Evolutionary conservation across 30 jellyfish, hydroid and myxozoan species (phyloP), one percentile per base, ranked within the genome.

Genomic region (Sanderia malayensis): DNA sequence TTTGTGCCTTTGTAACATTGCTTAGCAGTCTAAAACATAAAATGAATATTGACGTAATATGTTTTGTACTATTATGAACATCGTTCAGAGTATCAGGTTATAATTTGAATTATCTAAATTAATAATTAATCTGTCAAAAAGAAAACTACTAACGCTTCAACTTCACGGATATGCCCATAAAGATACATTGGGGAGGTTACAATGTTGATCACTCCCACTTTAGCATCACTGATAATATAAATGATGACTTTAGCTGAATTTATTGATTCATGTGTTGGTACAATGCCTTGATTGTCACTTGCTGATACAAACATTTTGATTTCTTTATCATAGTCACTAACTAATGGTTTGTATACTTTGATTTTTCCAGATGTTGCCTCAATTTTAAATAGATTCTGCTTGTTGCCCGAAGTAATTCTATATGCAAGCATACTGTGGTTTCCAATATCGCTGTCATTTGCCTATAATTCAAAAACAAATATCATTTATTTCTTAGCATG

Each of bases 331-430:
- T 71, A 59, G 13, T 78, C 89, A 20, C 89, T 79, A 17, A 65
- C 70, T 59, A 78, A 34, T 11, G 89, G 66, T 65, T 78, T 78
- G 74, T 53, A 52, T 0, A 78, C 89, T 23, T 29, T 67, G 23
- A 80, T 31, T 18, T 28, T 67, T 8, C 96, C 94, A 57, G 79
- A 61, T 22, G 19, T 10, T 45, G 37, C 44, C 26, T 74, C 94
- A 46, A 87, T 46, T 30, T 81, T 59, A 17, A 87, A 75, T 31
- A 82, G 77, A 4, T 71, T 68, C 22, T 67, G 65, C 4, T 71
- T 79, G 60, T 86, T 86, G 11, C 96, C 94, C 0, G 82, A 64
- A 26, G 68, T 61, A 20, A 87, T 67, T 18, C 69, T 57, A 58
- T 80, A 87, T 0, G 58, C 6, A 61, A 87, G 22, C 25, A 70